A percentile compares a stretch with the other conserved stretches of the same genome.
Conservation (phyloP, 2,113 vertebrate species). For the Forbesichthys agassizii region DNA sequence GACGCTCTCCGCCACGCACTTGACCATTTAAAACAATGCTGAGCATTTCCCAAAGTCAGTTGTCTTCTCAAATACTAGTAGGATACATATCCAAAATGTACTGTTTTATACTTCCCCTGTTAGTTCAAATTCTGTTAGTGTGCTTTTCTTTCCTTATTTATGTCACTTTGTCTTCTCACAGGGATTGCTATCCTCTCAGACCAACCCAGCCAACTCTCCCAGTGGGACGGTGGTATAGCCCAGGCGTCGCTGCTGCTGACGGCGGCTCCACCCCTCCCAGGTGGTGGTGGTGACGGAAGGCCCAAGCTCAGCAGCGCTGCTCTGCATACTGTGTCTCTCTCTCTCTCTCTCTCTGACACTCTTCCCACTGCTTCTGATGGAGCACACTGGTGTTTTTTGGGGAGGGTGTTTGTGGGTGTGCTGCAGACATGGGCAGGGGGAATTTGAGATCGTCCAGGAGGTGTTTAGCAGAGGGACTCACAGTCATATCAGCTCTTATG, state of each 20-base stretch:
- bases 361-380: slow-evolving; percentile 39
- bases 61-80: too few relatives aligned
- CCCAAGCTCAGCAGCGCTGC: slow-evolving; percentile 53
- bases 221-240: slow-evolving; percentile 91
- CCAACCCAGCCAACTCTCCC: slow-evolving; percentile 88
- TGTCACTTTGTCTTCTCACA: slow-evolving; percentile 80
- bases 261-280: slow-evolving; percentile 58
- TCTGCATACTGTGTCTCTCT: slow-evolving; percentile 40
- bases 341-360: slow-evolving; percentile 26
- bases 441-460: slow-evolving; percentile 53
- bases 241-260: slow-evolving; percentile 69
- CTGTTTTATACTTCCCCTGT: not conserved
- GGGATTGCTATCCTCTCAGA: slow-evolving; percentile 89
- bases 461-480: slow-evolving; percentile 14
- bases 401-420: slow-evolving; percentile 9
- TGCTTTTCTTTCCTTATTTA: not conserved
- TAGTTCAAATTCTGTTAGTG: not conserved
- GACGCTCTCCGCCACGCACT: too few relatives aligned
- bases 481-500: slow-evolving; percentile 46
- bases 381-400: slow-evolving; percentile 11
- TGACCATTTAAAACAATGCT: too few relatives aligned
- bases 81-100: too few relatives aligned
- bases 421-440: slow-evolving; percentile 32
- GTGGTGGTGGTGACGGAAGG: slow-evolving; percentile 44
- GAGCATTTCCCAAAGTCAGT: too few relatives aligned